phyloP scores from a whole-genome alignment of 2,797 vertebrate species.

The Xiphorhynchus erythropygius region DNA sequence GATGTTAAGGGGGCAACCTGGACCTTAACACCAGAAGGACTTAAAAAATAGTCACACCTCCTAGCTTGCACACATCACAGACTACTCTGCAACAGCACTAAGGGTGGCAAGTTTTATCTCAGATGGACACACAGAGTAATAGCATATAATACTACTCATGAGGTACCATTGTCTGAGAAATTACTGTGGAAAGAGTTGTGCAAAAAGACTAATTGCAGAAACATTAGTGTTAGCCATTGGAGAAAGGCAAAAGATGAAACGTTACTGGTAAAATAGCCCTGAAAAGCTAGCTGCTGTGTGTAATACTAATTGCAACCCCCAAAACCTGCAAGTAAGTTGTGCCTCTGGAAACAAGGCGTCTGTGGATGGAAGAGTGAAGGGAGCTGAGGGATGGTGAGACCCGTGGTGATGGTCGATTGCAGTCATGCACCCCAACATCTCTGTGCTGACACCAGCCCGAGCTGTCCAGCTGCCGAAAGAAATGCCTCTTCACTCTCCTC shows the following conservation, averaged over 20 bases:
- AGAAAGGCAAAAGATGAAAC: not conserved
- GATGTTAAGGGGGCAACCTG: not conserved
- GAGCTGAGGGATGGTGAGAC: not conserved
- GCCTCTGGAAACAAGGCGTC: not conserved
- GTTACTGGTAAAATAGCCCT: not conserved
- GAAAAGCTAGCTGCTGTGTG: not conserved
- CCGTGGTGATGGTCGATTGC: accelerated
- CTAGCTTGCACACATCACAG: not conserved
- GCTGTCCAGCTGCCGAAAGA: not conserved
- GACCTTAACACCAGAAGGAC: not conserved
- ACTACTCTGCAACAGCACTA: too few species aligned
- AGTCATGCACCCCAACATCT: accelerated
- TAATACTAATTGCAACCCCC: not conserved
- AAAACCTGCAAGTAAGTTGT: not conserved
- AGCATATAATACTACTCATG: not conserved
- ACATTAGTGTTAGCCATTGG: not conserved
- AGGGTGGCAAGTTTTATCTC: not conserved
- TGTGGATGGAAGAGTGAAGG: not conserved
- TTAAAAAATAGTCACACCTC: not conserved
- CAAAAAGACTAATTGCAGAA: not conserved
- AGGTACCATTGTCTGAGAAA: not conserved
- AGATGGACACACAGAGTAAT: not conserved
- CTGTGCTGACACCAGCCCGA: not conserved
- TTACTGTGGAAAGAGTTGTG: not conserved
- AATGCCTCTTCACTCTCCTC: not conserved